Percentiles rank a stretch among this genome's conserved stretches.
Evolutionary conservation across 2,113 vertebrate species (phyloP).

Genomic region (Chrysochloris asiatica): DNA sequence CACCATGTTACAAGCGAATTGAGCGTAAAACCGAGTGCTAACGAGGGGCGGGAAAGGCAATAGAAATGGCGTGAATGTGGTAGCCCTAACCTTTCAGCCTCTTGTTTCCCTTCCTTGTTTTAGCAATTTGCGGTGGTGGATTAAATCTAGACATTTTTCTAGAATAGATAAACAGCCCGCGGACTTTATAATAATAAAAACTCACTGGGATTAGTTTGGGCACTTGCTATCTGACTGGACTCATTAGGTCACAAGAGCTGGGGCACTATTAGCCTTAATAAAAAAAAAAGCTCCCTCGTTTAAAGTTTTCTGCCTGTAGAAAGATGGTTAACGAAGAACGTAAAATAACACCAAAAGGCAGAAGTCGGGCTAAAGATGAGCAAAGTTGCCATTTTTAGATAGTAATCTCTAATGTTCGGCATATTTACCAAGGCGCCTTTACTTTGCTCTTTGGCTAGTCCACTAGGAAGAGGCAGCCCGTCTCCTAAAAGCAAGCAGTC

Average conservation of each 20-base stretch:
- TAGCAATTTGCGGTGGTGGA: conserved; percentile 66
- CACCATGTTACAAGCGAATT: conserved; percentile 56
- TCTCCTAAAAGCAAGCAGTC: neutral
- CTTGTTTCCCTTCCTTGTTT: conserved; percentile 62
- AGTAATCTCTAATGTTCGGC: no score
- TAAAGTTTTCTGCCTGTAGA: conserved; percentile 37
- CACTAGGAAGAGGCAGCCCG: neutral
- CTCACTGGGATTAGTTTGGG: neutral
- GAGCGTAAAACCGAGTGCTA: neutral
- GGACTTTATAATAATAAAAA: neutral
- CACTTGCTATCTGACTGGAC: neutral
- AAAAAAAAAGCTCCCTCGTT: neutral
- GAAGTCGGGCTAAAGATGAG: neutral
- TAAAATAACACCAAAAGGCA: neutral
- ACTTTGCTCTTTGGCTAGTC: conserved; percentile 18
- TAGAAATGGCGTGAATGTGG: conserved; percentile 55
- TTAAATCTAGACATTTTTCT: conserved; percentile 43
- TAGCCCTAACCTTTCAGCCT: conserved; percentile 12
- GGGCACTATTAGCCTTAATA: neutral
- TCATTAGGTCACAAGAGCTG: neutral
- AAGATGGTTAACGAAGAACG: conserved; percentile 1
- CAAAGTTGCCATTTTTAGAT: conserved; percentile 44
- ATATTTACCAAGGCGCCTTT: neutral
- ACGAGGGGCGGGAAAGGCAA: neutral
- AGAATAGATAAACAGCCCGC: neutral